Conservation (phyloP, 2,797 vertebrate genomes). For the Clangula hyemalis region DNA sequence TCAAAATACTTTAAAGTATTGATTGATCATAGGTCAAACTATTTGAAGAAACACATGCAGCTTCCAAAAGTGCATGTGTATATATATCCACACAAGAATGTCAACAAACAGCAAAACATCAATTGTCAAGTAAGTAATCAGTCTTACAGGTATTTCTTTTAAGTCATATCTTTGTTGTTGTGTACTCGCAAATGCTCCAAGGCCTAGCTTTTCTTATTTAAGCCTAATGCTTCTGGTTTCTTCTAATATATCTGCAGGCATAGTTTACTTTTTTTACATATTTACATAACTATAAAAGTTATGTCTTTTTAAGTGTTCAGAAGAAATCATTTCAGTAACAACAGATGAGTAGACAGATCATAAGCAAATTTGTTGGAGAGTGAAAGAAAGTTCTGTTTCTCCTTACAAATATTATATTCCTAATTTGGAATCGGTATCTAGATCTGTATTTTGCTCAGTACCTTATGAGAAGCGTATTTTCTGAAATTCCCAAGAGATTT, state of each 20-base stretch:
- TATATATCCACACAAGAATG: not conserved
- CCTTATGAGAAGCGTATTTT: not conserved
- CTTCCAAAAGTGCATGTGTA: not conserved
- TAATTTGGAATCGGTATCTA: not conserved
- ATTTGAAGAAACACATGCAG: not conserved
- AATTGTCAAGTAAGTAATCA: not conserved
- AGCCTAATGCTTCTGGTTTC: not conserved
- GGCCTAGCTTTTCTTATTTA: not conserved
- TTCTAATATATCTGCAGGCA: not conserved
- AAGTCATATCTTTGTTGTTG: not conserved
- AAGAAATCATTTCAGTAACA: not conserved
- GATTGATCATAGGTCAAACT: no score
- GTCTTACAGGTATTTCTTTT: not conserved
- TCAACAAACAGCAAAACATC: not conserved
- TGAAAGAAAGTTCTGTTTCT: not conserved
- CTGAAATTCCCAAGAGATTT: not conserved
- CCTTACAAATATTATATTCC: not conserved
- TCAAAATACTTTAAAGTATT: not conserved
- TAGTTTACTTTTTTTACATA: not conserved
- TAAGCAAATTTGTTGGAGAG: not conserved
- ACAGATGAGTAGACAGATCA: not conserved
- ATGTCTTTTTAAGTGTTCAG: not conserved
- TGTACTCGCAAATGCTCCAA: not conserved
- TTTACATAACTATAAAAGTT: not conserved
- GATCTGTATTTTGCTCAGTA: not conserved